Conservation (phyloP, 2,888 invertebrate genomes). For the Patella caerulea region DNA sequence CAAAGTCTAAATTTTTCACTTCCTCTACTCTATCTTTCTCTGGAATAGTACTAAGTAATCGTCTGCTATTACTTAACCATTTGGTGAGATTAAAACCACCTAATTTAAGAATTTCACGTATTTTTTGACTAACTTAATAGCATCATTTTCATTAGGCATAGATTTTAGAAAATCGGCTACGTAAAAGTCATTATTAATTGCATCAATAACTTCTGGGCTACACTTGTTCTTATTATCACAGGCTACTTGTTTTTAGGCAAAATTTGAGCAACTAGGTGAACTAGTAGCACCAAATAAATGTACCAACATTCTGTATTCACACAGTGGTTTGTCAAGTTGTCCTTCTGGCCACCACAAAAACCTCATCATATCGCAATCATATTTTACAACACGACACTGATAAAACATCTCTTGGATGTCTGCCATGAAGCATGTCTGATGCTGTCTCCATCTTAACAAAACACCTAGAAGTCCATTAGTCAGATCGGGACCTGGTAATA, state of each 20-base stretch:
- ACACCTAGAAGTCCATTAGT: conserved; percentile 31
- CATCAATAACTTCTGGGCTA: conserved; percentile 8
- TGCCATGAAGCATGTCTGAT: conserved; percentile 25
- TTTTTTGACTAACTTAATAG: conserved; percentile 18
- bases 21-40: conserved; percentile 8
- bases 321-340: neutral
- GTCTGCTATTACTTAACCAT: conserved; percentile 23
- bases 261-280: conserved; percentile 4
- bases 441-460: conserved; percentile 31
- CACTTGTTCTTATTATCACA: neutral
- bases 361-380: conserved; percentile 26
- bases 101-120: conserved; percentile 11
- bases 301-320: conserved; percentile 2
- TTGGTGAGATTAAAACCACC: conserved; percentile 26
- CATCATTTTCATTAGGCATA: conserved; percentile 16
- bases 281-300: conserved; percentile 13
- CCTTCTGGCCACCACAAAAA: conserved; percentile 24
- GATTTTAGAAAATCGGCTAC: conserved; percentile 35
- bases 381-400: conserved; percentile 24
- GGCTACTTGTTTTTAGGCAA: neutral
- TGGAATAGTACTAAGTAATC: conserved; percentile 23
- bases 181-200: conserved; percentile 28
- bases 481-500: conserved; percentile 33
- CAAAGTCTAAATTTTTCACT: conserved; percentile 17
- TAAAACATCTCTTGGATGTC: conserved; percentile 37